These are phyloP conservation scores for Aphyosemion australe DNA, from an alignment of 2,113 vertebrate species.

Conservation along the genomic window DNA sequence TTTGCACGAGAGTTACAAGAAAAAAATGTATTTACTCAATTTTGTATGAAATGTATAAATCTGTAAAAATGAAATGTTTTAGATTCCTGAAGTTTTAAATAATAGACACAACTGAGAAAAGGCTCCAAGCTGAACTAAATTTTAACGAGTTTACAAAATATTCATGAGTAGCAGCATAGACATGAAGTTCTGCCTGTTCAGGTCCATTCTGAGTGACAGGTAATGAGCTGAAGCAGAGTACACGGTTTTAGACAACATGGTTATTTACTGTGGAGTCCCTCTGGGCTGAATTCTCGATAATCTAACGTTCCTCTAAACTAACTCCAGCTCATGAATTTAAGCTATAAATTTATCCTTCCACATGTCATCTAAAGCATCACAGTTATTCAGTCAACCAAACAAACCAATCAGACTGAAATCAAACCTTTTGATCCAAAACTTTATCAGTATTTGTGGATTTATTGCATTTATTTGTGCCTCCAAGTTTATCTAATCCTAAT, in stretches of 20 bases:
- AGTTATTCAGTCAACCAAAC: too few relatives aligned
- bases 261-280: conserved; percentile 9
- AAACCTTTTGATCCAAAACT: too few relatives aligned
- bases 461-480: too few relatives aligned
- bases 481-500: too few relatives aligned
- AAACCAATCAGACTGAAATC: too few relatives aligned
- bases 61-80: background rate
- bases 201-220: background rate
- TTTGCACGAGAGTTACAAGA: conserved; percentile 16
- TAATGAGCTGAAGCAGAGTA: conserved; percentile 18
- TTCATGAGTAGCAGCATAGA: background rate
- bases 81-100: too few relatives aligned
- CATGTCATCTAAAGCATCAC: too few relatives aligned
- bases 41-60: background rate
- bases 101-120: too few relatives aligned
- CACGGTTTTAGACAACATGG: accelerated
- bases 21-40: too few relatives aligned
- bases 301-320: background rate
- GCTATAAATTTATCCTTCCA: too few relatives aligned
- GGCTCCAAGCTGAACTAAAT: background rate
- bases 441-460: too few relatives aligned
- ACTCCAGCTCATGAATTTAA: background rate
- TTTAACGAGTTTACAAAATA: background rate
- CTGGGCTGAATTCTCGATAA: conserved; percentile 19
- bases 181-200: background rate